Evolutionary conservation across 2,888 invertebrate genomes (phyloP), one percentile per base, ranked within the genome.

Genomic region (Augochlorella aurata): DNA sequence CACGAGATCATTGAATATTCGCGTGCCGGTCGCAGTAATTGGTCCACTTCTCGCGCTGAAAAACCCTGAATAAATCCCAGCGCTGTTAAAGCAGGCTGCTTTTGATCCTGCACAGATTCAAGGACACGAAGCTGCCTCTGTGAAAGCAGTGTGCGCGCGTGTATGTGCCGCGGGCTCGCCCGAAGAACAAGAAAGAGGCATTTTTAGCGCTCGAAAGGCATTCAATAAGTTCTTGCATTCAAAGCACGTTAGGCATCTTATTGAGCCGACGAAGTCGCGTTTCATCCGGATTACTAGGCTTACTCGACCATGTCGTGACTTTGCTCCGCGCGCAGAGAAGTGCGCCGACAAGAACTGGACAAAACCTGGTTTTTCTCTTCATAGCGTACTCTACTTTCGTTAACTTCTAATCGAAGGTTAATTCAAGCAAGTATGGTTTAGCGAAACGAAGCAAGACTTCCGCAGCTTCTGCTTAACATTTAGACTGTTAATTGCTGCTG

Each of bases 201-300:
- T 52, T 50, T 47, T 75, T 67, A 61, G 14, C 47, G 45, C 10
- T 61, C 38, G 21, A 58, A 68, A 68, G 52, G 66, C 12, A 54
- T 52, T 58, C 49, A 61, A 65, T 47, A 29, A 66, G n/a, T 70
- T 70, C 29, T 76, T 49, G 47, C 44, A 79, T 76, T 76, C 63
- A 58, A 71, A 84, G 58, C 69, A 69, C 52, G 69, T 74, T 68
- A 85, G 82, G 21, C 72, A 49, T 65, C 73, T 74, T 77, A 67
- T 76, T 69, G 77, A 81, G 78, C 61, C 68, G 70, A 58, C 74
- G 71, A 82, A 82, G 77, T 82, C 74, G 75, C 61, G 74, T 82
- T 74, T 84, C 67, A 77, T 66, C 61, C 74, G 49, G 72, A 72
- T 79, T 84, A 84, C 77, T 47, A 58, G 21, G 74, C 74, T 74